Conservation (phyloP, 2,113 vertebrate species). For the Leucoraja erinaceus region DNA sequence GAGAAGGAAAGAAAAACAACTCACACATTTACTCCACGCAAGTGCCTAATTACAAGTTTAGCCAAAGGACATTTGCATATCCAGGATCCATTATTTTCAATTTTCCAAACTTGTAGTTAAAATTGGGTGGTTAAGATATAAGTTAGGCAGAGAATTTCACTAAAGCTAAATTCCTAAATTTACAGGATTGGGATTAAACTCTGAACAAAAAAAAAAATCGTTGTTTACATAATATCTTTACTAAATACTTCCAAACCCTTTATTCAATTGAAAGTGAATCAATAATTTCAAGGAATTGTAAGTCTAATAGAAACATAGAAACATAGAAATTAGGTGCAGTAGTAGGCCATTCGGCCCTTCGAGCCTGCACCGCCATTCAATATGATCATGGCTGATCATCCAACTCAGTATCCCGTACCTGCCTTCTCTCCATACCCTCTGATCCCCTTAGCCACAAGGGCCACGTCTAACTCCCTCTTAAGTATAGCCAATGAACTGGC, state of each 20-base stretch:
- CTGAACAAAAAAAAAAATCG: not conserved
- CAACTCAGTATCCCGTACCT: no score
- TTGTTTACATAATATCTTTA: not conserved
- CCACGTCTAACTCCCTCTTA: no score
- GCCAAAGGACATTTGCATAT: slow-evolving; percentile 22
- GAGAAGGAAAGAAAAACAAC: slow-evolving; percentile 5
- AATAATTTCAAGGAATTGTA: not conserved
- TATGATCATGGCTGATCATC: no score
- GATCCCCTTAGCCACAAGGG: no score
- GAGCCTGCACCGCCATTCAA: no score
- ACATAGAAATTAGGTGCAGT: no score
- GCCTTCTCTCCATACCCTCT: no score
- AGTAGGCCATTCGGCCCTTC: no score
- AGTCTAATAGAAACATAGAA: no score
- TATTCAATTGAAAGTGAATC: not conserved
- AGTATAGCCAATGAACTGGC: no score
- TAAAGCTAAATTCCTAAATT: not conserved
- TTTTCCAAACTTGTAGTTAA: not conserved
- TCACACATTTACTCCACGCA: not conserved
- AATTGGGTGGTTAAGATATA: not conserved
- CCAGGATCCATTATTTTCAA: not conserved
- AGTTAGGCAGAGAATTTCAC: not conserved
- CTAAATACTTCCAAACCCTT: not conserved
- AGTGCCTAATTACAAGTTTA: slow-evolving; percentile 18
- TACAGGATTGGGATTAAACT: not conserved